Evolutionary conservation across 64 coral and sea anemone species (phyloP), one percentile per base, ranked within the genome.

Genomic region (Montipora foliosa): DNA sequence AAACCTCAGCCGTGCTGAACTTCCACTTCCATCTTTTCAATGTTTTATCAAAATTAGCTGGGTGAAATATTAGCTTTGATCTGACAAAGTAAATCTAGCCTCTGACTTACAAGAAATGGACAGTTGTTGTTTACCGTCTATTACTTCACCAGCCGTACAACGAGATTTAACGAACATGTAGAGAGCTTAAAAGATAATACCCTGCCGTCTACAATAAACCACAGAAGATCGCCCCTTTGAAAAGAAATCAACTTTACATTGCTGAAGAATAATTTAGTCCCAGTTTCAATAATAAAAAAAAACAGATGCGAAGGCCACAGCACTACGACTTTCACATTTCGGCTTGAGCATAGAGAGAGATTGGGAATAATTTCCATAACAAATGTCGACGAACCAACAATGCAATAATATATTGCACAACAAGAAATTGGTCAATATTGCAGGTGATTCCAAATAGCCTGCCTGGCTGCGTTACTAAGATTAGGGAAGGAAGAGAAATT

Each of bases 71-170:
- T 93, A 64, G 59, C 75, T 50, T 75, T 96, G 93, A 96, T 93
- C 94, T 87, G 87, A 52, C 74, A 84, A 80, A 89, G 57, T 92
- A 78, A 94, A 94, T 88, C 73, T 13, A 85, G 92, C 94, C 88
- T 81, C 87, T 78, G 76, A 77, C 77, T 91, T 96, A 92, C 94
- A 88, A 91, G 95, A 96, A 94, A 81, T 47, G 77, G 49, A 59
- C 88, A 96, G 95, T 96, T 96, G 95, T 89, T 91, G 81, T 94
- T 93, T 95, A 87, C 93, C 86, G 93, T 71, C 92, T 94, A 96
- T 94, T 96, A 96, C 85, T 90, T 90, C 95, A 85, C 75, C 59
- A 91, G 80, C 73, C 92, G 72, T 80, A 93, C 95, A 96, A 96
- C 90, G 52, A 86, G 82, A 70, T 71, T 86, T 71, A 71, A 15